Base-by-base conservation (phyloP, 2,888 invertebrate genomes). In the Hydriomena furcata region DNA sequence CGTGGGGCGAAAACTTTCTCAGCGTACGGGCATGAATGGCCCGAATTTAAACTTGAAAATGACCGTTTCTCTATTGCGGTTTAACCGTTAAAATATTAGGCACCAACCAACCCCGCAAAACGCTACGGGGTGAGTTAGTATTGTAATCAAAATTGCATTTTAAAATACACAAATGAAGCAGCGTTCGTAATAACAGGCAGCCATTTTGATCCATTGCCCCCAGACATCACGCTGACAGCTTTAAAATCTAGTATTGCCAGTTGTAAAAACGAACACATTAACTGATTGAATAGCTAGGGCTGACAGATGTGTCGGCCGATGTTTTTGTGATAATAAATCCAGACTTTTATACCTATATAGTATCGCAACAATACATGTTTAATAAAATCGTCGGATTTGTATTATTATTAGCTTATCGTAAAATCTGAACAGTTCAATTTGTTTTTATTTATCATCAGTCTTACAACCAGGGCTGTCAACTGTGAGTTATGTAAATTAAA, bases 251-350 rank as follows among this genome's bases (percentile, higher is more conserved):
- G 49, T 51, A 54, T 58, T 44, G 49, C 55, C 72, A 71, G 68
- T 71, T 75, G 71, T 83, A 79, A 84, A 83, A 79, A 73, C 67
- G 74, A 71, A 73, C 65, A 60, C 84, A 87, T 87, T 84, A 83
- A 79, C 82, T 79, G 84, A 87, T 86, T 84, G 83, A 82, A 56
- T 28, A 13, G 38, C 21, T 36, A 52, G 43, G 52, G 52, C 23
- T 52, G 52, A 6, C 31, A 12, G 78, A 73, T 21, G 38, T 28
- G 4, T 23, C 36, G 36, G 7, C 35, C 7, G 36, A 5, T 13
- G n/a, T 12, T 24, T 23, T 36, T 36, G 12, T 4, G 17, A 17
- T 17, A 17, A 4, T 17, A 3, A 3, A 17, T 17, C 17, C 17
- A 4, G 17, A 17, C 4, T 3, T 17, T 17, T 17, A 2, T 17